Evolutionary conservation across 1,140 invertebrate genomes (phyloP).

Genomic region (Drusus annulatus): DNA sequence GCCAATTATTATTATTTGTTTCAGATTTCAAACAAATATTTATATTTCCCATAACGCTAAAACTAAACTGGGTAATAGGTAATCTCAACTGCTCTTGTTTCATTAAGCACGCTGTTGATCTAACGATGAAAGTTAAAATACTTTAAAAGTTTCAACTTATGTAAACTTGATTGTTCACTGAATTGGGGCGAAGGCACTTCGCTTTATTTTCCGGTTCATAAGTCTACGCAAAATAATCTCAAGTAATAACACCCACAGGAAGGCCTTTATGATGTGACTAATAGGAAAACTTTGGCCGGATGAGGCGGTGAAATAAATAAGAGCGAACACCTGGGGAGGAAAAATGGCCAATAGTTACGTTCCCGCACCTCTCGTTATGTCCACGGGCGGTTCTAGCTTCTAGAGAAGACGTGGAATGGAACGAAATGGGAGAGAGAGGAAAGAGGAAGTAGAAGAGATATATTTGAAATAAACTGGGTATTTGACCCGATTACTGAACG

Average conservation of each 20-base stretch:
- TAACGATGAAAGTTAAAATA: neutral
- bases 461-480: too few relatives aligned
- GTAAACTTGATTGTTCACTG: slow-evolving; percentile 5
- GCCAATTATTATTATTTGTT: too few relatives aligned
- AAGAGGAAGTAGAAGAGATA: neutral
- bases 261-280: slow-evolving; percentile 51
- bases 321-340: slow-evolving; percentile 43
- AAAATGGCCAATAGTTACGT: slow-evolving; percentile 42
- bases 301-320: slow-evolving; percentile 45
- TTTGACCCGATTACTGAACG: too few relatives aligned
- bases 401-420: neutral
- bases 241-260: slow-evolving; percentile 19
- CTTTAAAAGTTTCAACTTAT: slow-evolving; percentile 1
- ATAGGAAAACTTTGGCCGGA: slow-evolving; percentile 47
- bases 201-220: slow-evolving; percentile 35
- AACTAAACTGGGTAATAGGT: too few relatives aligned
- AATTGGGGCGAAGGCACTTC: neutral
- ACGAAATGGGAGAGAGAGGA: neutral
- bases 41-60: too few relatives aligned
- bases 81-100: too few relatives aligned
- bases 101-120: too few relatives aligned
- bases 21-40: too few relatives aligned
- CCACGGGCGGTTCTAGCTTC: neutral
- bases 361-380: too few relatives aligned
- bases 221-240: slow-evolving; percentile 39